Base-by-base conservation (phyloP, 2,888 invertebrate genomes). In the Acleris cristana region DNA sequence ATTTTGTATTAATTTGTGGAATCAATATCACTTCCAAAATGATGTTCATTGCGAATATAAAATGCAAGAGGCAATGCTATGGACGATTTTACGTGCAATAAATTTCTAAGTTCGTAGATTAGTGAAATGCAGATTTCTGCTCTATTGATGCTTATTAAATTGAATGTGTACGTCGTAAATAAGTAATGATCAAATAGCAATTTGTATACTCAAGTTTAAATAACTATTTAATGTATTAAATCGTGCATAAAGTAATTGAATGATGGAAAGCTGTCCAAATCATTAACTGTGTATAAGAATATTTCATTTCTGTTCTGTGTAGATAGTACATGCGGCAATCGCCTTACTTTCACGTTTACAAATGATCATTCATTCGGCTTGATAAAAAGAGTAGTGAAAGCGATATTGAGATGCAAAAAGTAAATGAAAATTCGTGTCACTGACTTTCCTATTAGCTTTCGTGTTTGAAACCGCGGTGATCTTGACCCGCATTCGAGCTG, bases 381-480 rank as follows among this genome's bases (percentile, higher is more conserved):
- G 77, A 87, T 87, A 86, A 91, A 88, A 89, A 88, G 83, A 82
- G 73, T 65, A 90, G 92, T 91, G 92, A 92, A 92, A 92, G 92
- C 83, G 89, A 88, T 90, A 91, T 86, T 81, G 85, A 78, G 79
- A 83, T 88, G 88, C 84, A 89, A 91, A 92, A 89, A 91, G 84
- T 80, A 83, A 88, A 89, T 87, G 88, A 90, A 92, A 90, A 90
- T 89, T 89, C 82, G 90, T 90, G 90, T 90, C 90, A 86, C 86
- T 85, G 84, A 84, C 88, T 90, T 89, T 89, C 88, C 89, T 87
- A 82, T 81, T 83, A 79, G 82, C 81, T 84, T 82, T 85, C 80
- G 76, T 82, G 79, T 77, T 77, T 63, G 77, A 75, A 79, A 77
- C 76, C 78, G 76, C 72, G 75, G 72, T 80, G 85, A 80, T 81